Evolutionary conservation across 1,140 invertebrate genomes (phyloP).

Genomic region (Helicoverpa zea): DNA sequence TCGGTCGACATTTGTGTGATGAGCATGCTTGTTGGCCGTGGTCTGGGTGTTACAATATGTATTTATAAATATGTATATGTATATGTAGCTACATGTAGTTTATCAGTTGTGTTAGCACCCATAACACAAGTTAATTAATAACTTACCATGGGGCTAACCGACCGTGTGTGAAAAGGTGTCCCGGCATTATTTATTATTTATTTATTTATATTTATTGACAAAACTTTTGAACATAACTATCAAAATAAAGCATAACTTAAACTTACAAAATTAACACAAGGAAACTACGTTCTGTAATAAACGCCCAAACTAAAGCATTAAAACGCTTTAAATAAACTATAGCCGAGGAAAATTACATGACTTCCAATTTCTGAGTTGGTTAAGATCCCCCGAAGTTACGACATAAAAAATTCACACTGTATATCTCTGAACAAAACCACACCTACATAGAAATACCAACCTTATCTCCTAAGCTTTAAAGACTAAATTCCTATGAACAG

Average conservation of each 20-base stretch:
- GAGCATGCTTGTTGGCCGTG: too few relatives aligned
- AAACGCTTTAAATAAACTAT: constrained; percentile 23
- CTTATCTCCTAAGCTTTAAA: background rate
- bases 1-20: too few relatives aligned
- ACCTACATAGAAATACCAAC: background rate
- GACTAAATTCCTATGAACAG: background rate
- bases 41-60: too few relatives aligned
- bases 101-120: too few relatives aligned
- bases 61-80: too few relatives aligned
- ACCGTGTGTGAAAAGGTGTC: too few relatives aligned
- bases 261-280: background rate
- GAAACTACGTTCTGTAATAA: background rate
- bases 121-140: too few relatives aligned
- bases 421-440: background rate
- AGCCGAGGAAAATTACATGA: constrained; percentile 14
- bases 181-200: too few relatives aligned
- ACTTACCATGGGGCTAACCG: too few relatives aligned
- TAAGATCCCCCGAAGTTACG: background rate
- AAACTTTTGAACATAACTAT: background rate
- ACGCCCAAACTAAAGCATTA: constrained; percentile 1
- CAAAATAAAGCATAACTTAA: background rate
- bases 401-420: constrained; percentile 28
- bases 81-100: too few relatives aligned
- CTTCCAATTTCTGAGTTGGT: constrained; percentile 18
- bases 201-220: background rate